Conservation (phyloP, 2,888 invertebrate species). For the Camptogramma bilineatum region DNA sequence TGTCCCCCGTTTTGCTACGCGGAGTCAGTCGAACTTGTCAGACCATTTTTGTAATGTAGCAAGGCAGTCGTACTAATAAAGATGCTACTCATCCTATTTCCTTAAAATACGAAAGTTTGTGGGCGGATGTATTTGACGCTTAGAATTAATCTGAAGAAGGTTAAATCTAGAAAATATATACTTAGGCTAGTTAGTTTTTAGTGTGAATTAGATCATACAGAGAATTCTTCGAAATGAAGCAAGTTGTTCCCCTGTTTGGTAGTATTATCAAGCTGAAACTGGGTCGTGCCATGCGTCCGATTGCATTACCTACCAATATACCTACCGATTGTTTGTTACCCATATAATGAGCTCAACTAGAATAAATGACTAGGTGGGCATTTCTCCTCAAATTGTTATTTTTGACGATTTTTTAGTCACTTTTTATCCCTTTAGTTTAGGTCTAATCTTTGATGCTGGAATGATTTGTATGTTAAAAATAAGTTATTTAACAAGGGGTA, state of each 20-base stretch:
- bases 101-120: not conserved
- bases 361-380: not conserved
- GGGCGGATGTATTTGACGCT: not conserved
- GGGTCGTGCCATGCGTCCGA: constrained; percentile 53
- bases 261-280: constrained; percentile 47
- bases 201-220: no score
- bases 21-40: no score
- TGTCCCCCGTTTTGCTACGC: no score
- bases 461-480: no score
- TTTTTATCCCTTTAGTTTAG: no score
- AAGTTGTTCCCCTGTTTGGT: constrained; percentile 15
- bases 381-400: no score
- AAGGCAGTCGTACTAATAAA: not conserved
- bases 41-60: not conserved
- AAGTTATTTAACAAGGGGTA: no score
- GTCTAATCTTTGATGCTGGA: no score
- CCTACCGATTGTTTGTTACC: not conserved
- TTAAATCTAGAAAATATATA: no score
- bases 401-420: no score
- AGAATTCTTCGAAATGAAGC: not conserved
- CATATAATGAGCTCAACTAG: not conserved
- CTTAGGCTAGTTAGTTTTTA: no score
- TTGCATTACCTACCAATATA: constrained; percentile 32
- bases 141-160: no score
- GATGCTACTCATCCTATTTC: not conserved